Evolutionary conservation across 2,797 vertebrate species (phyloP), one percentile per base, ranked within the genome.

Genomic region (Monodelphis domestica): DNA sequence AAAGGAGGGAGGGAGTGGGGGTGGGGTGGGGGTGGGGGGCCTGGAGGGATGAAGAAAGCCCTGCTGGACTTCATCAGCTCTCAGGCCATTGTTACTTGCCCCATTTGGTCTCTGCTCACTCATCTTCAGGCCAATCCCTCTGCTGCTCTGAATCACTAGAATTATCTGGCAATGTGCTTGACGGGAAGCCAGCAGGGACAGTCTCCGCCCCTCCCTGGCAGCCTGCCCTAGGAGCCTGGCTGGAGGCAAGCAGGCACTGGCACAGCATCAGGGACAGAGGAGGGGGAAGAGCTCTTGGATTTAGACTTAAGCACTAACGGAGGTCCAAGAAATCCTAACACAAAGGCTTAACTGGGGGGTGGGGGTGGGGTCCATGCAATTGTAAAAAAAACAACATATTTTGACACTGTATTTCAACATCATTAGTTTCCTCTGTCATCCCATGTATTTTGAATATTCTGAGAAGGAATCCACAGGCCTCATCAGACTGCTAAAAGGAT

Each of bases 31-130:
- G 12, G 57, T 4, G 57, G 92, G 53, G 1, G n/a, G n/a, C n/a
- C 4, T 94, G 95, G 33, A 87, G 38, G 90, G 89, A 51, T 21
- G 28, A 84, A 1, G n/a, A 84, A 94, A 50, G 84, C 55, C 50
- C 55, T 88, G 70, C 51, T 50, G 70, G 70, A 10, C 70, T 84
- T 84, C 38, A 24, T 50, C 70, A 84, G 84, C 70, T 84, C 70
- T 45, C 70, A 84, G 38, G 38, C 70, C 70, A 50, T 84, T 84
- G 38, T 84, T 84, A 84, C 21, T 50, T 45, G 63, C 63, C 45
- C n/a, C 63, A 78, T 78, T 78, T 45, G n/a, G 17, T 38, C 38
- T 84, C 38, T 50, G 38, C 59, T 38, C n/a, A 38, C 59, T 70
- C 59, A 70, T 70, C 59, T 70, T 70, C 15, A 2, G 38, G 38